Evolutionary conservation across 2,888 invertebrate genomes (phyloP).

Genomic region (Seladonia tumulorum): DNA sequence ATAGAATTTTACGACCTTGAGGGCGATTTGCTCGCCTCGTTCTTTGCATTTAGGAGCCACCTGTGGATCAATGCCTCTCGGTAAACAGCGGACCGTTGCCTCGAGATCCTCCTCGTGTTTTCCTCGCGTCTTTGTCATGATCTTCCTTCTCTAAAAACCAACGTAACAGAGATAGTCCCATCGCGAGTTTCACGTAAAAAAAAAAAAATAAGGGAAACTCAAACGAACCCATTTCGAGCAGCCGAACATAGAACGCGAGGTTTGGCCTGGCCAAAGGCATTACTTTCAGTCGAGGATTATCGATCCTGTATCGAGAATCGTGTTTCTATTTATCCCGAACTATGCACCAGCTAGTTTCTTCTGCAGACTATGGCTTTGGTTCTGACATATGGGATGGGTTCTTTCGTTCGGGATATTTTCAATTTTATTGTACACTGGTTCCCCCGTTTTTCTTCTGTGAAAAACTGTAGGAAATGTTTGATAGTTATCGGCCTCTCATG

Average conservation of each 20-base stretch:
- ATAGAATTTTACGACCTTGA: slow-evolving; percentile 18
- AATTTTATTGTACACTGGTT: not conserved
- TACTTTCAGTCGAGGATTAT: slow-evolving; percentile 1
- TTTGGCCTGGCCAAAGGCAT: not conserved
- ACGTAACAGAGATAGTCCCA: not conserved
- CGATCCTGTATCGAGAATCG: not conserved
- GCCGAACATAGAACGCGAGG: not conserved
- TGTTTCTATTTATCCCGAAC: slow-evolving; percentile 3
- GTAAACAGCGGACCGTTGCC: slow-evolving; percentile 31
- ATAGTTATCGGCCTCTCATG: not conserved
- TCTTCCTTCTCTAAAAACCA: not conserved
- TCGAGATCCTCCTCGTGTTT: not conserved
- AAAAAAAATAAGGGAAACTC: not conserved
- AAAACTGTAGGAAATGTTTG: not conserved
- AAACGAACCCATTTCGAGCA: not conserved
- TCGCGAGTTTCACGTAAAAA: not conserved
- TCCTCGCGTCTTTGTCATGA: not conserved
- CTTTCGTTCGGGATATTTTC: not conserved
- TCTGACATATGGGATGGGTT: not conserved
- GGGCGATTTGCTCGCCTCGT: slow-evolving; percentile 31
- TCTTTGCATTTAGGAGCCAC: slow-evolving; percentile 61
- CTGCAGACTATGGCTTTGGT: not conserved
- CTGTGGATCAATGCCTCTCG: slow-evolving; percentile 61
- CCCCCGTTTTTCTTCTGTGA: too few relatives aligned
- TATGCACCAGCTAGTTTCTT: not conserved